Evolutionary conservation across 2,113 vertebrate species (phyloP), one percentile per base, ranked within the genome.

Genomic region (Leuciscus idus): DNA sequence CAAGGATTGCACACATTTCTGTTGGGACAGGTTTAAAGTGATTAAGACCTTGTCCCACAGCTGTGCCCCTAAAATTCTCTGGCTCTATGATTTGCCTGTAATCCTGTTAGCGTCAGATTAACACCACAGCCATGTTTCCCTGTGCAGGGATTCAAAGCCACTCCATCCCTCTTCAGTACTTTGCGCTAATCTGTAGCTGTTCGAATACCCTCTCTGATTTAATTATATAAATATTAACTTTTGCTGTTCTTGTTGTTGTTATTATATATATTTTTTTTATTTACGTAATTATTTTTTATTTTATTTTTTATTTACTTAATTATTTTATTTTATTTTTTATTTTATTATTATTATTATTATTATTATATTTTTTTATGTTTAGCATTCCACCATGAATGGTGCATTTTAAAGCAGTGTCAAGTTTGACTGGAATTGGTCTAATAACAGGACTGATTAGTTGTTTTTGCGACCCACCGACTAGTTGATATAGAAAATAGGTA

Each of bases 51-150:
- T 72, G 33, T 55, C 36, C 75, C 68, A n/a, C 64, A 61, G 26
- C 30, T 74, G 68, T 83, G 85, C 11, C 64, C 33, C 59, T 81
- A 62, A 76, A 82, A 76, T 68, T 15, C 57, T 64, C n/a, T 75
- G n/a, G 36, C 79, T 75, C 46, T 43, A 23, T 81, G 50, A 72
- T 81, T 28, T 48, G 57, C 55, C 30, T 82, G 50, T 82, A 75
- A 86, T 86, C 78, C 57, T 82, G 79, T 86, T 86, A 82, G 79
- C 7, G 13, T 82, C 33, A 48, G 66, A 81, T 61, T 81, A 81
- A 80, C 59, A 78, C 84, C 30, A 64, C 59, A 78, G 84, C 33
- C 30, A 52, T 57, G 74, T 76, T 73, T 33, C 73, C 75, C 50
- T 73, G 30, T 57, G 66, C 33, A 73, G 66, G 19, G 19, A 52